A percentile compares a stretch with the other conserved stretches of the same genome.
Conservation (phyloP, 64 coral and sea anemone species). For the Stichodactyla mertensii region DNA sequence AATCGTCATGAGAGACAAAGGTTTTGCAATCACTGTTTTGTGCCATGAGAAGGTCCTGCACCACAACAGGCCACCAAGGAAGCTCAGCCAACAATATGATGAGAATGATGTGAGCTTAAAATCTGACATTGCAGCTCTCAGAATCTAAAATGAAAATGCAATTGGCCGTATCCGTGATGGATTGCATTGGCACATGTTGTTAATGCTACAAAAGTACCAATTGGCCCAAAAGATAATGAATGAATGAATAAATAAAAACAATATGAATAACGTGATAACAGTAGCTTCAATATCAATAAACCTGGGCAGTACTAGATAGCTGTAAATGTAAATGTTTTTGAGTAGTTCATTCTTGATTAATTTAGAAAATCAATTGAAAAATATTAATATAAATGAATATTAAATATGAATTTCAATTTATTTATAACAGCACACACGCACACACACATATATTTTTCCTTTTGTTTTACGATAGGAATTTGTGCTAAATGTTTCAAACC, state of each 20-base stretch:
- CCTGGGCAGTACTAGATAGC: too few relatives aligned
- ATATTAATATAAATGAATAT: too few relatives aligned
- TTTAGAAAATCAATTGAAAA: too few relatives aligned
- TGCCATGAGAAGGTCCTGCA: constrained; percentile 5
- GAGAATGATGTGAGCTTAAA: constrained; percentile 8
- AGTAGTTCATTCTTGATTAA: too few relatives aligned
- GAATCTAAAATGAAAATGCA: constrained; percentile 29
- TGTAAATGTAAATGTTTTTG: background rate
- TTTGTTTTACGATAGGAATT: too few relatives aligned
- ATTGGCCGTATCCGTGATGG: constrained; percentile 26
- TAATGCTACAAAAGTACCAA: constrained; percentile 19
- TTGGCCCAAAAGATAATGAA: constrained; percentile 11
- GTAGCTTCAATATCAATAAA: too few relatives aligned
- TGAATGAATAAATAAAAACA: too few relatives aligned
- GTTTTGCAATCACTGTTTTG: constrained; percentile 4
- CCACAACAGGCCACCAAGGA: constrained; percentile 12
- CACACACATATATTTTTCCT: too few relatives aligned
- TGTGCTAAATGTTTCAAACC: too few relatives aligned
- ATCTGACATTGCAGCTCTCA: constrained; percentile 13
- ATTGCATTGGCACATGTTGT: constrained; percentile 25
- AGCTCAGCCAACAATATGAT: constrained; percentile 13
- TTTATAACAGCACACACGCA: too few relatives aligned
- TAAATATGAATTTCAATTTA: too few relatives aligned
- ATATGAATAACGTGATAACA: too few relatives aligned
- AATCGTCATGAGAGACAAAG: constrained; percentile 22